Conservation (phyloP, 2,113 vertebrate species). For the Mormoops blainvillei region DNA sequence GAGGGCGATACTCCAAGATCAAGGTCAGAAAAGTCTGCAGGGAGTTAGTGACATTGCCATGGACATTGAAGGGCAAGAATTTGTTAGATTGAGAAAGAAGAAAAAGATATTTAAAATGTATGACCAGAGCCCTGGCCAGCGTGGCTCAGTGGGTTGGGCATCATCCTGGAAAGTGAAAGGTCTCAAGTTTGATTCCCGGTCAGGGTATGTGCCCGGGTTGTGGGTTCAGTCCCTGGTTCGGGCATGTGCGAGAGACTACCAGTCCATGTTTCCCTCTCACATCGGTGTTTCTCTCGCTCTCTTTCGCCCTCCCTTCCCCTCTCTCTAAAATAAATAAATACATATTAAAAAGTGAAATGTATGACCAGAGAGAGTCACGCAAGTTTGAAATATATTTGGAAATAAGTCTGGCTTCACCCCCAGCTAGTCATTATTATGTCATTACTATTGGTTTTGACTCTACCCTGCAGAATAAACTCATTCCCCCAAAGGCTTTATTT, state of each 20-base stretch:
- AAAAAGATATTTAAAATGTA: neutral
- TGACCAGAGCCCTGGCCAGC: neutral
- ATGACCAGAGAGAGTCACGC: neutral
- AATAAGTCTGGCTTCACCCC: neutral
- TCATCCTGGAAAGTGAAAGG: too few species aligned
- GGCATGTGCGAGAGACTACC: too few species aligned
- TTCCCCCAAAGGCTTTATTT: neutral
- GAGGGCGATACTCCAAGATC: neutral
- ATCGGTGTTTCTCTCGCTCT: too few species aligned
- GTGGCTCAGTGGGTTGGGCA: too few species aligned
- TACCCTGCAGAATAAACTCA: neutral
- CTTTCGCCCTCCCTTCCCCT: too few species aligned
- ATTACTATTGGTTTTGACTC: neutral
- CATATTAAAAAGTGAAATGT: neutral
- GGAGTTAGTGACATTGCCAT: neutral
- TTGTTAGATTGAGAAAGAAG: neutral
- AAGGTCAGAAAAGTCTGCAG: slow-evolving; percentile 15
- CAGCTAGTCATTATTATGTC: neutral
- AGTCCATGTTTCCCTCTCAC: too few species aligned
- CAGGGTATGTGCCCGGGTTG: too few species aligned
- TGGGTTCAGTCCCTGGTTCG: too few species aligned
- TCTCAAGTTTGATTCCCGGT: too few species aligned
- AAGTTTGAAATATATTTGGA: neutral
- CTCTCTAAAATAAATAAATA: too few species aligned
- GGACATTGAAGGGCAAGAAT: neutral